Percentiles rank a stretch among this genome's conserved stretches.
Conservation (phyloP, 2,888 invertebrate species). For the Himalopsyche tibetana region DNA sequence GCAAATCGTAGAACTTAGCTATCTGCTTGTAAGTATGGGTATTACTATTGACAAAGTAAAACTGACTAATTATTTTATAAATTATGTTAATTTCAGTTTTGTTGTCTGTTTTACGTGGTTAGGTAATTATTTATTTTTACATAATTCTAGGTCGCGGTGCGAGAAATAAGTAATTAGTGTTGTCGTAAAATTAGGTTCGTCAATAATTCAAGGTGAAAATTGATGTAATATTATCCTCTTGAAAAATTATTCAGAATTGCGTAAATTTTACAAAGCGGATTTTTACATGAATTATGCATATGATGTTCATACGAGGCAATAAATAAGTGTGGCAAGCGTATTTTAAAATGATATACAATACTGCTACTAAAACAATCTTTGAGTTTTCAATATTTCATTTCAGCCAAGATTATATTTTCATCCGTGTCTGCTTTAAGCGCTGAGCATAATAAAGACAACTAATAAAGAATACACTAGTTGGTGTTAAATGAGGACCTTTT, state of each 20-base stretch:
- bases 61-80: background rate
- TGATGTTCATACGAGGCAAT: background rate
- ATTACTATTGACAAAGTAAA: too few species aligned
- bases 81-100: background rate
- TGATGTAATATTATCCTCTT: background rate
- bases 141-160: background rate
- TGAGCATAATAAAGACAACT: too few species aligned
- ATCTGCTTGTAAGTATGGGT: too few species aligned
- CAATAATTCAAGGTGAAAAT: conserved; percentile 25
- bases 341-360: too few species aligned
- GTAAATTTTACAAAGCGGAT: background rate
- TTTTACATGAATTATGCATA: conserved; percentile 7
- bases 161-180: background rate
- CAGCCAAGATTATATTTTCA: too few species aligned
- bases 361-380: too few species aligned
- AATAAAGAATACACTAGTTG: too few species aligned
- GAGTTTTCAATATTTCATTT: too few species aligned
- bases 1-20: too few species aligned
- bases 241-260: conserved; percentile 7
- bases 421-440: too few species aligned
- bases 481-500: too few species aligned
- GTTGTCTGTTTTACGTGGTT: background rate
- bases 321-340: too few species aligned
- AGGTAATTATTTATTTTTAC: background rate
- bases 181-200: background rate